Conservation (phyloP, 2,113 vertebrate genomes). For the Lycaon pictus region DNA sequence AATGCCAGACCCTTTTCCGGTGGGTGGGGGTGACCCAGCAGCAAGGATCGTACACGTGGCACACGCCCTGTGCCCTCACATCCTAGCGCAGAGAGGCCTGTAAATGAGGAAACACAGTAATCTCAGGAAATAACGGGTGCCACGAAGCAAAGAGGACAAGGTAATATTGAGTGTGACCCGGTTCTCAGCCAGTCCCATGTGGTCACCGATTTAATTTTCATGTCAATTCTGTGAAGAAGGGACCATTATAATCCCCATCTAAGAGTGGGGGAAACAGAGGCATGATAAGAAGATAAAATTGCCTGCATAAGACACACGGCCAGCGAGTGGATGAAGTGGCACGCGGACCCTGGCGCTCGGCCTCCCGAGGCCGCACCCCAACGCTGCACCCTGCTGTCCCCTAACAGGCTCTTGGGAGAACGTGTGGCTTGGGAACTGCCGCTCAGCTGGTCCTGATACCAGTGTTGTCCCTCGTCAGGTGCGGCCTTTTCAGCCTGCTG, state of each 20-base stretch:
- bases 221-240: neutral
- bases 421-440: no score
- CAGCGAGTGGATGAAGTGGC: neutral
- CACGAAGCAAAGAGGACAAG: neutral
- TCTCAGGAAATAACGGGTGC: neutral
- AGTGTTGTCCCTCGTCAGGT: neutral
- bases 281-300: neutral
- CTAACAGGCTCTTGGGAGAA: neutral
- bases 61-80: neutral
- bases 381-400: neutral
- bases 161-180: neutral
- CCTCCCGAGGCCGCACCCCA: neutral
- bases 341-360: neutral
- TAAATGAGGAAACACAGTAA: neutral
- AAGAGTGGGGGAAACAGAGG: neutral
- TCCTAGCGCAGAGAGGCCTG: neutral
- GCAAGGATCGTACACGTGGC: accelerated
- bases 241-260: neutral
- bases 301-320: neutral
- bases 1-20: neutral
- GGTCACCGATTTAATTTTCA: neutral
- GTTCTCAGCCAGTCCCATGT: neutral
- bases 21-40: neutral
- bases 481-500: neutral
- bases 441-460: neutral